Evolutionary conservation across 2,113 vertebrate genomes (phyloP), one percentile per base, ranked within the genome.

Genomic region (Opisthocomus hoazin): DNA sequence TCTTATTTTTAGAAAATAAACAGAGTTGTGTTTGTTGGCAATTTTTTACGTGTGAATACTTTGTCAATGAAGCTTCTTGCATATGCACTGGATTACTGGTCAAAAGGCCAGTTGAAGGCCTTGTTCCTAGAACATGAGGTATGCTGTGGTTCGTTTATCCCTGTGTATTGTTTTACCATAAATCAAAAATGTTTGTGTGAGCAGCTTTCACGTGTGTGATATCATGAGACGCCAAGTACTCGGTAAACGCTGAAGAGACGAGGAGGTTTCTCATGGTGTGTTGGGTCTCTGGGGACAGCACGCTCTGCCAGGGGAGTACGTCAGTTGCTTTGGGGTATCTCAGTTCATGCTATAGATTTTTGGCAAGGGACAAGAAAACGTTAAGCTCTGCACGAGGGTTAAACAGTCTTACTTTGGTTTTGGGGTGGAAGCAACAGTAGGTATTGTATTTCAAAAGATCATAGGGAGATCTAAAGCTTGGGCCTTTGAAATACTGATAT

Each of bases 31-130:
- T 99, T 99, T 98, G 99, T 99, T 92, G 99, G 99, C 39, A 99
- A 99, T 98, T 99, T 99, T 93, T 97, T 99, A 81, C 98, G 99
- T 93, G 99, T 99, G 93, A 99, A 99, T 98, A 99, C 99, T 27
- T 98, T 99, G 69, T 99, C 99, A 12, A 99, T 99, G 99, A 99
- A 99, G 97, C 98, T 99, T 95, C 87, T 99, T 97, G 98, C 98
- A 6, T 98, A 98, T 97, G 98, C 98, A 96, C 97, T 98, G 98
- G 98, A 98, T 96, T 98, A 98, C 74, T 98, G 98, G 98, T 98
- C 98, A 24, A 98, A 98, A 94, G 98, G 98, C 65, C 98, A 98
- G 83, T 95, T 98, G 95, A 98, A 98, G 91, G 98, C 98, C 61
- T 97, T 98, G 92, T 98, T 98, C 94, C 96, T 98, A 56, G 98